A percentile compares a stretch with the other conserved stretches of the same genome.
These are phyloP conservation scores for Macroglossus sobrinus DNA, from an alignment of 2,113 vertebrate genomes.

Conservation along the genomic window DNA sequence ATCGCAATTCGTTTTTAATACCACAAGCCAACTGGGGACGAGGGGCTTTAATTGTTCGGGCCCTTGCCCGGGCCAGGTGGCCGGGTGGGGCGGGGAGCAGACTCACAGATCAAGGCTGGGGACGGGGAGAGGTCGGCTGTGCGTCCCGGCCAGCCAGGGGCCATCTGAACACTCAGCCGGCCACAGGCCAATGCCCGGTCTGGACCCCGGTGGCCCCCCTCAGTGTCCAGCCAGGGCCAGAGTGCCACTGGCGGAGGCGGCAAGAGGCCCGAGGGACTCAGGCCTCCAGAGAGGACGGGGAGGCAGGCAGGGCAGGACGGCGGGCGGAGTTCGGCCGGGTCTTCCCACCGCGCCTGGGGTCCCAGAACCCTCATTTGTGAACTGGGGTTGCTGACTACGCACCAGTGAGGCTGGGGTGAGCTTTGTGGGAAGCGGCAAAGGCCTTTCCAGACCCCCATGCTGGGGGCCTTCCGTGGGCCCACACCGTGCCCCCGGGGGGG, in stretches of 20 bases:
- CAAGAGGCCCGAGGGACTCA: not conserved
- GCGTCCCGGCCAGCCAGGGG: rapidly evolving
- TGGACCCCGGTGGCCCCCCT: not conserved
- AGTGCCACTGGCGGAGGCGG: no score
- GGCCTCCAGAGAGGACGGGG: not conserved
- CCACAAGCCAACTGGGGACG: conserved; percentile 42
- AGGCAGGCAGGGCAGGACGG: not conserved
- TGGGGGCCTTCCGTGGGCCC: not conserved
- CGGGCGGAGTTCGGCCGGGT: no score
- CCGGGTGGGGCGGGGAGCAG: conserved; percentile 57
- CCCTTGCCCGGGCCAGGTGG: not conserved
- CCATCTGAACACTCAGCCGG: not conserved
- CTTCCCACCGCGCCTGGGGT: rapidly evolving
- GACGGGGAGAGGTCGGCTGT: conserved; percentile 4
- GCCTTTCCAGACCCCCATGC: not conserved
- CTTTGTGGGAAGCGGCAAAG: no score
- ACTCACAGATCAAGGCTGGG: not conserved
- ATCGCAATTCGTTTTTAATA: conserved; percentile 66
- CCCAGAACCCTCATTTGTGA: not conserved
- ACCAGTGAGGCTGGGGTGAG: no score
- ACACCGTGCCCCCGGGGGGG: not conserved
- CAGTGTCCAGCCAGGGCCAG: not conserved
- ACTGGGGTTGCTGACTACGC: not conserved
- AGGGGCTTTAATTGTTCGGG: conserved; percentile 30
- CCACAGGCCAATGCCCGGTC: not conserved